phyloP scores from a whole-genome alignment of 1,140 invertebrate genomes.

The Archivesica marissinica region DNA sequence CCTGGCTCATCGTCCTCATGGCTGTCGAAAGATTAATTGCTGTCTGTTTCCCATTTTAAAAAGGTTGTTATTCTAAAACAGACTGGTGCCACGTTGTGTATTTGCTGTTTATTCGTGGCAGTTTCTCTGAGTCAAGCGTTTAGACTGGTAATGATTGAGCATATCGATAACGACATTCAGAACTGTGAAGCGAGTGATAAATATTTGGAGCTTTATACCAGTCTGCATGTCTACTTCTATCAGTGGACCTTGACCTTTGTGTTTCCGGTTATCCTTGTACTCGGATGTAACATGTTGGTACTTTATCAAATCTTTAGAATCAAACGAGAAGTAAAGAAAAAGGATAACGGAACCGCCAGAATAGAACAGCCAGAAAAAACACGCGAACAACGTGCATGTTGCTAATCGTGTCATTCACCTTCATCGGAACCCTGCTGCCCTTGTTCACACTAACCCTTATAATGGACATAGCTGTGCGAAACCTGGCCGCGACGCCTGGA shows the following conservation, averaged over 20 bases:
- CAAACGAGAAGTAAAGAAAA: constrained; percentile 59
- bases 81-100: constrained; percentile 70
- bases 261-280: constrained; percentile 31
- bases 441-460: constrained; percentile 71
- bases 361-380: constrained; percentile 57
- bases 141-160: constrained; percentile 49
- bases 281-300: constrained; percentile 74
- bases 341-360: constrained; percentile 19
- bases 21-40: constrained; percentile 76
- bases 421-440: constrained; percentile 77
- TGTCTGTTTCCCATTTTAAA: constrained; percentile 74
- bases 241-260: constrained; percentile 48
- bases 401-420: constrained; percentile 77
- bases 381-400: constrained; percentile 81
- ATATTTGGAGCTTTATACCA: constrained; percentile 28
- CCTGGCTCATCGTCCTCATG: constrained; percentile 79
- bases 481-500: not conserved
- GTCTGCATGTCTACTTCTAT: constrained; percentile 54
- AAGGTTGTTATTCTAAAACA: constrained; percentile 68
- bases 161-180: not conserved
- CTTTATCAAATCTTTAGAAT: constrained; percentile 74
- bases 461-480: constrained; percentile 60
- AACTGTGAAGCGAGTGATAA: constrained; percentile 33
- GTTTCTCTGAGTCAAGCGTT: constrained; percentile 46
- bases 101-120: constrained; percentile 68